Conservation (phyloP, 1,140 invertebrate genomes). For the Lasioglossum albipes region DNA sequence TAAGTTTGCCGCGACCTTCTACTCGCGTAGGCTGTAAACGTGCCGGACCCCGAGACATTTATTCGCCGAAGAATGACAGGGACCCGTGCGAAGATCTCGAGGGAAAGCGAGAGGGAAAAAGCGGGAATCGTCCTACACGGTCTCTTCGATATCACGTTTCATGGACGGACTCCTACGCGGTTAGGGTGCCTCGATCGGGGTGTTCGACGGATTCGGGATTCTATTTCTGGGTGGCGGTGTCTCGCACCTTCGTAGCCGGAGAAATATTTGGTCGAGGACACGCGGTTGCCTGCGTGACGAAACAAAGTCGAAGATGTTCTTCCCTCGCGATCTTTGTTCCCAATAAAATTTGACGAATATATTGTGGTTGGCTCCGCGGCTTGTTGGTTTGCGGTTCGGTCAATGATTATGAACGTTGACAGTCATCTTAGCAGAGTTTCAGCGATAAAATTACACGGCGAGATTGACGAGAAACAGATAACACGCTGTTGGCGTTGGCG, state of each 20-base stretch:
- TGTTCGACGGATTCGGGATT: background rate
- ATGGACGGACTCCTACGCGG: conserved; percentile 26
- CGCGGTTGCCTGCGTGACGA: no score
- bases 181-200: background rate
- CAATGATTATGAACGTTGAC: background rate
- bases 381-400: background rate
- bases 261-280: background rate
- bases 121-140: conserved; percentile 27
- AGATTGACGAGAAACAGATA: background rate
- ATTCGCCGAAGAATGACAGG: conserved; percentile 57
- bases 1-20: conserved; percentile 7
- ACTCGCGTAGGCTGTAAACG: conserved; percentile 58
- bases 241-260: background rate
- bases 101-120: conserved; percentile 34
- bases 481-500: background rate
- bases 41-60: conserved; percentile 70
- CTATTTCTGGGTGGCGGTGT: conserved; percentile 2
- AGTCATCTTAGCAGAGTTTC: background rate
- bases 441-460: no score
- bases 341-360: background rate
- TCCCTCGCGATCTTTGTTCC: background rate
- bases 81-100: background rate
- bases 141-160: conserved; percentile 69
- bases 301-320: no score
- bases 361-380: background rate